Evolutionary conservation across 2,113 vertebrate species (phyloP).

Genomic region (Labrus mixtus): DNA sequence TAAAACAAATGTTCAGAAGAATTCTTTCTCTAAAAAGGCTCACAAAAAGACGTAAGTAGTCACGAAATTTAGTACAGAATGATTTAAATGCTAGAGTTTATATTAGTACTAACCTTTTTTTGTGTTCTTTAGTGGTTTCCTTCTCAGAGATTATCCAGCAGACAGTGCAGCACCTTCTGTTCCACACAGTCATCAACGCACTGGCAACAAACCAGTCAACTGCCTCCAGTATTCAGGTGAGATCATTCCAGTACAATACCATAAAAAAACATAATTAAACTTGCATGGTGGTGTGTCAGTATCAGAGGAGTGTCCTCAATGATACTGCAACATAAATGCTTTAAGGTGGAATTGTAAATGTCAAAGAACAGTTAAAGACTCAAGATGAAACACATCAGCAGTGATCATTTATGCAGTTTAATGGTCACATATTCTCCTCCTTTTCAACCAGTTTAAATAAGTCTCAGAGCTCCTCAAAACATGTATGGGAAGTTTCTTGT

Average conservation of each 20-base stretch:
- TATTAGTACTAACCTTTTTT: background rate
- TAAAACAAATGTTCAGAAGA: constrained; percentile 82
- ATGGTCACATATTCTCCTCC: too few relatives aligned
- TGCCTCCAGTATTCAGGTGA: constrained; percentile 89
- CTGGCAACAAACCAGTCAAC: constrained; percentile 71
- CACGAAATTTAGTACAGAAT: background rate
- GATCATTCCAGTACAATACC: background rate
- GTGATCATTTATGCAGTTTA: too few relatives aligned
- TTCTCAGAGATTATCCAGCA: constrained; percentile 81
- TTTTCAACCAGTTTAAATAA: too few relatives aligned
- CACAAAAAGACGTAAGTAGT: constrained; percentile 75
- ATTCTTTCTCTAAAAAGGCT: constrained; percentile 41
- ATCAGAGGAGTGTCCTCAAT: too few relatives aligned
- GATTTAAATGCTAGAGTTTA: background rate
- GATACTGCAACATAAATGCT: too few relatives aligned
- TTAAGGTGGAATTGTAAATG: too few relatives aligned
- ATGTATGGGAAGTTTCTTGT: too few relatives aligned
- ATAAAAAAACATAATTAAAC: background rate
- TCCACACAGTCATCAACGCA: constrained; percentile 56
- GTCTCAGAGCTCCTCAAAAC: too few relatives aligned
- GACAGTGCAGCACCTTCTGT: constrained; percentile 75
- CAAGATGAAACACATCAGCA: too few relatives aligned
- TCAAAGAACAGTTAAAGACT: too few relatives aligned
- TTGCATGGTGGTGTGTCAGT: too few relatives aligned
- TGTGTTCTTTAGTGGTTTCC: constrained; percentile 67